These are phyloP conservation scores for Torymus auratus DNA, from an alignment of 2,888 invertebrate species.

Conservation along the genomic window DNA sequence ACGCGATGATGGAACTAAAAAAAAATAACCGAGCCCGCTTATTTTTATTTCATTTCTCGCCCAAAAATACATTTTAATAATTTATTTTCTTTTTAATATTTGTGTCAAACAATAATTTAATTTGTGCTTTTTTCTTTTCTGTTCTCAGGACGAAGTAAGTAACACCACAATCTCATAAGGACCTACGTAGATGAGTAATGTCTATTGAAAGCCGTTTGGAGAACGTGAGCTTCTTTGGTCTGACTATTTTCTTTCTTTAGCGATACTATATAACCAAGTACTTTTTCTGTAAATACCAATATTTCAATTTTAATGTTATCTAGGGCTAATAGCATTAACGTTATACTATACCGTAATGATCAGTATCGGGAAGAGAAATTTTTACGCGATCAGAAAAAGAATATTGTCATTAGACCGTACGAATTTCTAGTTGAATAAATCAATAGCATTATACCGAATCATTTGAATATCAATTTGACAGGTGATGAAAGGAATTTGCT, in stretches of 20 bases:
- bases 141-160: conserved; percentile 77
- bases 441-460: neutral
- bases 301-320: no score
- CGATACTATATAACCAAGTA: neutral
- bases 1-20: conserved; percentile 23
- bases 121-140: conserved; percentile 72
- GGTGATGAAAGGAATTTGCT: conserved; percentile 37
- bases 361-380: no score
- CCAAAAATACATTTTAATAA: no score
- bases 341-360: no score
- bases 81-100: conserved; percentile 4
- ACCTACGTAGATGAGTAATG: conserved; percentile 58
- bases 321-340: no score
- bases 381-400: no score
- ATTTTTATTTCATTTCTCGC: neutral
- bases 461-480: conserved; percentile 38
- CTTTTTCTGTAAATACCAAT: no score
- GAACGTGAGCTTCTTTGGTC: conserved; percentile 69
- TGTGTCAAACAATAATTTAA: conserved; percentile 62
- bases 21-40: neutral
- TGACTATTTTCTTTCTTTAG: conserved; percentile 3
- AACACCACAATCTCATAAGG: conserved; percentile 67
- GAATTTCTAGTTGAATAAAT: conserved; percentile 18
- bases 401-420: neutral
- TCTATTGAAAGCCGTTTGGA: conserved; percentile 64